These are phyloP conservation scores for Sericinus montela DNA, from an alignment of 2,888 invertebrate species.

Conservation along the genomic window DNA sequence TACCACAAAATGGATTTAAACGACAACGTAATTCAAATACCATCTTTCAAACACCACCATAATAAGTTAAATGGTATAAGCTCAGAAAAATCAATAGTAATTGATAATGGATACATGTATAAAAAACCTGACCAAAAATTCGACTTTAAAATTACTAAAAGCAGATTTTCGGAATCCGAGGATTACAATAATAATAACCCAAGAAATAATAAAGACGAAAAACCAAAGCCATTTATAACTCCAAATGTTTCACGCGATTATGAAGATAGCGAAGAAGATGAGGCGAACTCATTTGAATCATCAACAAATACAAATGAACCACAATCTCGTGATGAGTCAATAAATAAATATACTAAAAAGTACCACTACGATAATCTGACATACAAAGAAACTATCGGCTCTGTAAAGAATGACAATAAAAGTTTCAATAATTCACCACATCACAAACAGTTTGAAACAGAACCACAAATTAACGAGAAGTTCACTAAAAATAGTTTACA, in stretches of 20 bases:
- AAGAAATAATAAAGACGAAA: constrained; percentile 16
- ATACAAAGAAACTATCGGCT: not conserved
- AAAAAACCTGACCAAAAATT: not conserved
- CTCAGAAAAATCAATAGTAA: not conserved
- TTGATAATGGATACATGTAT: not conserved
- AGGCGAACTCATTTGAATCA: constrained; percentile 1
- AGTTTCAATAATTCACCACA: not conserved
- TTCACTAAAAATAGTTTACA: not conserved
- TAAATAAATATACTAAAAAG: not conserved
- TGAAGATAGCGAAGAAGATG: constrained; percentile 8
- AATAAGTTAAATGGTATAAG: not conserved
- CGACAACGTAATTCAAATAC: not conserved
- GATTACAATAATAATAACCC: constrained; percentile 5
- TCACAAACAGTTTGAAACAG: not conserved
- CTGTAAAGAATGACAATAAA: not conserved
- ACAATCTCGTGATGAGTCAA: not conserved
- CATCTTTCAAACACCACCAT: not conserved
- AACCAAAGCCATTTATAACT: constrained; percentile 31
- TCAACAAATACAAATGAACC: not conserved
- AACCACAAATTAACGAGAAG: not conserved
- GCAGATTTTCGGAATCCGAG: constrained; percentile 17
- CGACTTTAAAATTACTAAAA: not conserved
- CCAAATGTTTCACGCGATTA: constrained; percentile 28
- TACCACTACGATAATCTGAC: not conserved
- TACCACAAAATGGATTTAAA: not conserved